A percentile compares a stretch with the other conserved stretches of the same genome.
phyloP scores from a whole-genome alignment of 1,140 invertebrate genomes.

The Tenebrio molitor region DNA sequence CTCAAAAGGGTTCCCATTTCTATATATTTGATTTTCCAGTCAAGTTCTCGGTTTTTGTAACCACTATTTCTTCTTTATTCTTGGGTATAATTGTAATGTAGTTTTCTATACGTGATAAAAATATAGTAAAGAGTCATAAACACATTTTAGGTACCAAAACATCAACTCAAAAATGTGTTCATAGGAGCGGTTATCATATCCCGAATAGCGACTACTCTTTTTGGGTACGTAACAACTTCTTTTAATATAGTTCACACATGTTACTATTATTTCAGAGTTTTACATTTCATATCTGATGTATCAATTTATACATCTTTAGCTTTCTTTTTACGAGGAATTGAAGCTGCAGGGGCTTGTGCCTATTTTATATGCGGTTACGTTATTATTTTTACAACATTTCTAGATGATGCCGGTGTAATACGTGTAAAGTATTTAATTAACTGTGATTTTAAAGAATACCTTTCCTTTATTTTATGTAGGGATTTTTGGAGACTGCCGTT shows the following conservation, averaged over 20 bases:
- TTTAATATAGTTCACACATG: not conserved
- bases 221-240: not conserved
- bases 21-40: conserved; percentile 5
- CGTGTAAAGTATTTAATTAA: not conserved
- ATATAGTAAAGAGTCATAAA: conserved; percentile 1
- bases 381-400: conserved; percentile 5
- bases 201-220: not conserved
- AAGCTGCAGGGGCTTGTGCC: conserved; percentile 20
- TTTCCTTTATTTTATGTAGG: too few species aligned
- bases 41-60: not conserved
- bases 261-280: not conserved
- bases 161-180: not conserved
- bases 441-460: too few species aligned
- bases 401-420: not conserved
- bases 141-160: conserved; percentile 12
- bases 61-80: conserved; percentile 6
- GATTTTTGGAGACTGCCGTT: conserved; percentile 2
- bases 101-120: too few species aligned
- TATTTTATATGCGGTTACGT: conserved; percentile 33
- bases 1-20: not conserved
- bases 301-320: conserved; percentile 3
- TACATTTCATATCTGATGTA: not conserved
- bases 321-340: conserved; percentile 8
- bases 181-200: not conserved
- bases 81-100: conserved; percentile 27